A percentile compares a stretch with the other conserved stretches of the same genome.
Conservation (phyloP, 2,888 invertebrate species). For the Folsomia candida region DNA sequence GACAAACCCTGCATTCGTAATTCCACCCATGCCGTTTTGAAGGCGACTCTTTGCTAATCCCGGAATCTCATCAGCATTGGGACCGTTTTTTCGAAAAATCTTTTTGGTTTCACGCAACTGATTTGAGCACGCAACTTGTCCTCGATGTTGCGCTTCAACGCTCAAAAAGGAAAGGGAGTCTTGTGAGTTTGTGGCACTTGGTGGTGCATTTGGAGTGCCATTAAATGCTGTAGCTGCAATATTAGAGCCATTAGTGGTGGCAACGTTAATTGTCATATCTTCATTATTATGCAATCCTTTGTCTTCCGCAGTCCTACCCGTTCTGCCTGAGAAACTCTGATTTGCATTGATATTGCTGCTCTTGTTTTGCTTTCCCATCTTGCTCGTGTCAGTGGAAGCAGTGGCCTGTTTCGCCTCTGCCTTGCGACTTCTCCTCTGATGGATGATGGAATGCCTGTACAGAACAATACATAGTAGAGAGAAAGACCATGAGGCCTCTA, state of each 20-base stretch:
- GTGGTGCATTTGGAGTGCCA: no score
- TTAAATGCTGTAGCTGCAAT: background rate
- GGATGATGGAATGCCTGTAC: conserved; percentile 52
- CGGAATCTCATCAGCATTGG: conserved; percentile 33
- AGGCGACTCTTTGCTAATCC: conserved; percentile 27
- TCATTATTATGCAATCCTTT: conserved; percentile 1
- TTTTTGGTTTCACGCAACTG: conserved; percentile 30
- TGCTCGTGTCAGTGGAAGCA: no score
- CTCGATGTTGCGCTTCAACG: conserved; percentile 14
- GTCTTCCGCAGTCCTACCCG: conserved; percentile 2
- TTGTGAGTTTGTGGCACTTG: background rate
- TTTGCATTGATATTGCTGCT: conserved; percentile 3
- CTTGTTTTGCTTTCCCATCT: no score
- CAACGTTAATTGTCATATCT: background rate
- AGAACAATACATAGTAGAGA: no score
- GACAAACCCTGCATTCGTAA: conserved; percentile 20
- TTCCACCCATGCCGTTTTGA: conserved; percentile 8
- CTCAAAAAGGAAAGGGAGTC: background rate
- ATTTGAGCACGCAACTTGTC: background rate
- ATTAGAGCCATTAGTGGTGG: background rate
- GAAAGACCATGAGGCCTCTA: no score
- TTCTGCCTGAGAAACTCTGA: background rate
- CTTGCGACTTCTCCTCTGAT: conserved; percentile 31
- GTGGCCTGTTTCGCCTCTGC: conserved; percentile 23
- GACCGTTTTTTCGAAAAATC: conserved; percentile 33